Percentiles rank a stretch among this genome's conserved stretches.
These are phyloP conservation scores for Aurelia aurita complex sp. Pacific DNA, from an alignment of 30 jellyfish, hydroid and myxozoan genomes.

Conservation along the genomic window DNA sequence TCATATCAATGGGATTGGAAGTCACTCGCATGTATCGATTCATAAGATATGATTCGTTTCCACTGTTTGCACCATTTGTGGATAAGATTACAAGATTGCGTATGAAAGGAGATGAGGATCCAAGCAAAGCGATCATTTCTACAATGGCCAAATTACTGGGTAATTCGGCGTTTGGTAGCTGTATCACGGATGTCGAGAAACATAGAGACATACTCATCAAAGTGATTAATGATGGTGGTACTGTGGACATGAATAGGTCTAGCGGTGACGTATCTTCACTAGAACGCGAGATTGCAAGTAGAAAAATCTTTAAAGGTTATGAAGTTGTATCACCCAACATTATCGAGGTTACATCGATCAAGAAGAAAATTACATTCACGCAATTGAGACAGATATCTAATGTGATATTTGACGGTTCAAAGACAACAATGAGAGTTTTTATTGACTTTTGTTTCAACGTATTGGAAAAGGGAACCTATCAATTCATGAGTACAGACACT, in stretches of 20 bases:
- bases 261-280: too few species aligned
- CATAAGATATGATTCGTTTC: neutral
- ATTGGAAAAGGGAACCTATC: neutral
- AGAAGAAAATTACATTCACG: neutral
- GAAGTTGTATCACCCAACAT: neutral
- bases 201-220: neutral
- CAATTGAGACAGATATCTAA: neutral
- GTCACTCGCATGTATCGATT: neutral
- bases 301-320: neutral
- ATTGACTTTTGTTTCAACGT: neutral
- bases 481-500: neutral
- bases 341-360: neutral
- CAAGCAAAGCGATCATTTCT: neutral
- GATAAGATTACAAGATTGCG: neutral
- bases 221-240: neutral
- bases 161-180: neutral
- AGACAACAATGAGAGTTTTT: neutral
- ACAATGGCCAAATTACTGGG: neutral
- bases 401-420: neutral
- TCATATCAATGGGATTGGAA: neutral
- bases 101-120: conserved; percentile 2
- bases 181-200: neutral
- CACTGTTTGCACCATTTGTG: neutral
- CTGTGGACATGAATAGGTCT: too few species aligned
- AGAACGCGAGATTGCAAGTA: neutral